Evolutionary conservation across 2,113 vertebrate genomes (phyloP).

Genomic region (Epinephelus fuscoguttatus): DNA sequence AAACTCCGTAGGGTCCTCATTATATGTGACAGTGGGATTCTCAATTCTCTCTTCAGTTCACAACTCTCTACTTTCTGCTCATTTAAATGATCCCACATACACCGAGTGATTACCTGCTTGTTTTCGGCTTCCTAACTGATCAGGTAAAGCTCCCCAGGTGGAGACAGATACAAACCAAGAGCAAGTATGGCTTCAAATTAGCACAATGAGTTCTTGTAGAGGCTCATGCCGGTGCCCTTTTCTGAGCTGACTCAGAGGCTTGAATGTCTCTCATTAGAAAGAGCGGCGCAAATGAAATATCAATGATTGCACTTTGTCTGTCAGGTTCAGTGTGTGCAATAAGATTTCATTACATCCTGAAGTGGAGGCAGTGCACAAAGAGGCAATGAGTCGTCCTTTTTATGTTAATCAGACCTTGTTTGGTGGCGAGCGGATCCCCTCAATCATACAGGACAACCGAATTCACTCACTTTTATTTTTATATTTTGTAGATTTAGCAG

Average conservation of each 20-base stretch:
- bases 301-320: slow-evolving; percentile 51
- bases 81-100: slow-evolving; percentile 54
- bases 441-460: neutral
- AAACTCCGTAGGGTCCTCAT: slow-evolving; percentile 66
- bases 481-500: neutral
- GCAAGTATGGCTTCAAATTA: slow-evolving; percentile 36
- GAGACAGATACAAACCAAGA: slow-evolving; percentile 21
- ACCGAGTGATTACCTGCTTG: neutral
- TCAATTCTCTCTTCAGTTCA: slow-evolving; percentile 25
- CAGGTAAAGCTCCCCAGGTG: slow-evolving; percentile 9
- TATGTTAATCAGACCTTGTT: slow-evolving; percentile 46
- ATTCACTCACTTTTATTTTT: slow-evolving; percentile 10
- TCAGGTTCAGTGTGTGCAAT: slow-evolving; percentile 35
- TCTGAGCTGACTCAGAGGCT: slow-evolving; percentile 19
- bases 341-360: slow-evolving; percentile 40
- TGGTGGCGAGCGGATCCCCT: slow-evolving; percentile 10
- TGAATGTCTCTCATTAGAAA: slow-evolving; percentile 38
- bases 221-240: slow-evolving; percentile 48
- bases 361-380: slow-evolving; percentile 16
- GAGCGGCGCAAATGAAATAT: slow-evolving; percentile 55
- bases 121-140: slow-evolving; percentile 30
- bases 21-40: slow-evolving; percentile 60
- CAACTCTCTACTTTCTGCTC: slow-evolving; percentile 33
- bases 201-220: slow-evolving; percentile 4
- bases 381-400: slow-evolving; percentile 30